Evolutionary conservation across 2,113 vertebrate genomes (phyloP), one percentile per base, ranked within the genome.

Genomic region (Tragelaphus strepsiceros): DNA sequence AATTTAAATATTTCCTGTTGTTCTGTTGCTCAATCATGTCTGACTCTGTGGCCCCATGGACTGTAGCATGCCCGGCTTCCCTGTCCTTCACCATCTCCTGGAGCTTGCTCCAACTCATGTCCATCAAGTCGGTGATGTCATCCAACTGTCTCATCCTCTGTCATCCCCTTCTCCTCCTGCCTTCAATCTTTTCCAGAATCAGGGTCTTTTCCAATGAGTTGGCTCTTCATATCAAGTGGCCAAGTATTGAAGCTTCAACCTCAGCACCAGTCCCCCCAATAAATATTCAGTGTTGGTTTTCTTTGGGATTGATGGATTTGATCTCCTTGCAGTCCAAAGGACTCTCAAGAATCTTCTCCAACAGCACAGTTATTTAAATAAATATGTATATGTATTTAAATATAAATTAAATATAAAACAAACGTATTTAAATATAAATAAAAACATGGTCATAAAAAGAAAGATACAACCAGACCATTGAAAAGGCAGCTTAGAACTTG

Each of bases 391-490:
- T 39, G 35, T 39, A 39, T 77, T 77, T 77, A 39, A 77, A 77
- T 22, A 77, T 43, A 77, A 71, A 12, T 71, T 35, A 22, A 43
- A 77, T 39, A 43, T 77, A 26, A 77, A 77, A 39, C 13, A 39
- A 74, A 13, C 35, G 24, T 39, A 71, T 39, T 74, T 22, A 74
- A 39, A 74, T 74, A 24, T 74, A 77, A 77, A 43, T 43, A 14
- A 77, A 77, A 77, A 77, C 39, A 43, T 77, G 32, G 64, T 35
- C 39, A 39, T 35, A 39, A 22, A 67, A n/a, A 35, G 22, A 77
- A n/a, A 77, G 71, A 24, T 1, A 56, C 1, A 10, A 14, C 1
- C 28, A 0, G 19, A 14, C 24, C 2, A 0, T 11, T 0, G 6
- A 14, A 13, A 62, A 39, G 54, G n/a, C 32, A 13, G 43, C 51